These are phyloP conservation scores for Cheumatopsyche charites DNA, from an alignment of 1,140 invertebrate species.

Conservation along the genomic window DNA sequence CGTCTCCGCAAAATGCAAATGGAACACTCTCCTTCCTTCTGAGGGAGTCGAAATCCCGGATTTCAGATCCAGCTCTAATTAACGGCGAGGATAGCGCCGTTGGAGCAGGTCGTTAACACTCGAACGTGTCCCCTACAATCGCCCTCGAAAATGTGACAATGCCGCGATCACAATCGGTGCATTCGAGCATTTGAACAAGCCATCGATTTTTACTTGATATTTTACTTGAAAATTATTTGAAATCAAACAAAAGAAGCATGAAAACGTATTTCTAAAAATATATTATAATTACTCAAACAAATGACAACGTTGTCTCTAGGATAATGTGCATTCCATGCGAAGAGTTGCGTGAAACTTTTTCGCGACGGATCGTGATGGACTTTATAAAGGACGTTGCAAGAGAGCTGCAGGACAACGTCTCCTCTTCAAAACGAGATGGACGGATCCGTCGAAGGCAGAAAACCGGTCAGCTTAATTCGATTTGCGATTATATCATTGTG, in stretches of 20 bases:
- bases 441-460: not conserved
- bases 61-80: constrained; percentile 11
- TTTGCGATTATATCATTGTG: constrained; percentile 35
- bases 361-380: constrained; percentile 18
- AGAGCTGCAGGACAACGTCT: constrained; percentile 8
- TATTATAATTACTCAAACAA: too few species aligned
- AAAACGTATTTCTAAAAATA: too few species aligned
- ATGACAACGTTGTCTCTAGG: too few species aligned
- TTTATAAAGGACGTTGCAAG: constrained; percentile 26
- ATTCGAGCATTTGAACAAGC: not conserved
- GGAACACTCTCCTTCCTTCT: not conserved
- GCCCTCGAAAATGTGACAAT: too few species aligned
- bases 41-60: not conserved
- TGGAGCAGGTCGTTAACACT: too few species aligned
- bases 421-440: not conserved
- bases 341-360: not conserved
- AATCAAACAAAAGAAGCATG: too few species aligned
- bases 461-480: constrained; percentile 31
- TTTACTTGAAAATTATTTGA: too few species aligned
- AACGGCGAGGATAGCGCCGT: not conserved
- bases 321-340: constrained; percentile 11
- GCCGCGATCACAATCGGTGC: not conserved
- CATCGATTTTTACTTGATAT: too few species aligned
- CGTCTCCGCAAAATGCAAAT: constrained; percentile 5
- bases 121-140: too few species aligned